Percentiles rank a stretch among this genome's conserved stretches.
Evolutionary conservation across 2,888 invertebrate genomes (phyloP).

Genomic region (Mesorhabditis sp.): DNA sequence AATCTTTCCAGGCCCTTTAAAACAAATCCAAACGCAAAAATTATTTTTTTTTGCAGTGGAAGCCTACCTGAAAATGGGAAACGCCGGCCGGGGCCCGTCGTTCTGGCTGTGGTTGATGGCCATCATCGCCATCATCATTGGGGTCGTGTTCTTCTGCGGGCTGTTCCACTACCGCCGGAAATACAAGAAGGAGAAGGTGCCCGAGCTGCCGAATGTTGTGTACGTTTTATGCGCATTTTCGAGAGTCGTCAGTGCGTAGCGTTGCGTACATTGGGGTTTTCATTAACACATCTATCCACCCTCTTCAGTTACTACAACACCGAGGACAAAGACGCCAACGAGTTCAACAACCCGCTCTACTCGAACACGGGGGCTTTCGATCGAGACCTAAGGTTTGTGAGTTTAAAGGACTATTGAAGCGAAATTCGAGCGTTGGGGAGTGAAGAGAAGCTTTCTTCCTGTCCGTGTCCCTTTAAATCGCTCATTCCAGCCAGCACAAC

Average conservation of each 20-base stretch:
- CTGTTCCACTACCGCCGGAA: constrained; percentile 53
- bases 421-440: neutral
- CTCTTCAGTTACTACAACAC: constrained; percentile 7
- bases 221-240: constrained; percentile 38
- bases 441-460: too few relatives aligned
- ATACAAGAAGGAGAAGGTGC: constrained; percentile 51
- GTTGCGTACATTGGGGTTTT: constrained; percentile 3
- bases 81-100: neutral
- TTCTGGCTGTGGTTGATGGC: constrained; percentile 15
- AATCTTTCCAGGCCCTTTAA: neutral
- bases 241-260: constrained; percentile 8
- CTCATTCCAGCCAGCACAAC: neutral
- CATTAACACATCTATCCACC: neutral
- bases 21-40: neutral
- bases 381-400: neutral
- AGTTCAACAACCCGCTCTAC: constrained; percentile 44
- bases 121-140: constrained; percentile 18
- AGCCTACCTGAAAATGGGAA: neutral
- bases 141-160: constrained; percentile 28
- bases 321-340: constrained; percentile 17
- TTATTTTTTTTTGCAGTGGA: neutral
- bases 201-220: constrained; percentile 55
- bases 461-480: too few relatives aligned
- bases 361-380: constrained; percentile 10
- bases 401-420: neutral